Evolutionary conservation across 37 sponge, comb jelly and placozoan species (phyloP).

Genomic region (Oopsacas minuta): DNA sequence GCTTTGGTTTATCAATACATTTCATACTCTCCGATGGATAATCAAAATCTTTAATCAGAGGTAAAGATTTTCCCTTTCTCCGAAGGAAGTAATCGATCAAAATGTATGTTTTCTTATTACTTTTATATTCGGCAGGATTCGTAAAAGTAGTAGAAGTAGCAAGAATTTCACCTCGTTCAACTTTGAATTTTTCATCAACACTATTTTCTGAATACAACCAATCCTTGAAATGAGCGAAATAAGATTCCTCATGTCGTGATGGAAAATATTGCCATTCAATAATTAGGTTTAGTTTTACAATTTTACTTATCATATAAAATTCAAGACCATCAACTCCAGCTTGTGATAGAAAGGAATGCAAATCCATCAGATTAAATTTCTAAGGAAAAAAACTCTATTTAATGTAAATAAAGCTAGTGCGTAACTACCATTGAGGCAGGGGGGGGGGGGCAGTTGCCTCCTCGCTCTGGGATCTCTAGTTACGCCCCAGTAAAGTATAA

Average conservation of each 20-base stretch:
- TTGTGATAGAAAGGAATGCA: background rate
- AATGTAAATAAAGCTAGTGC: no score
- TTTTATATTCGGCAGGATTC: no score
- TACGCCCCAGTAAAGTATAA: no score
- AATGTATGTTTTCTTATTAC: background rate
- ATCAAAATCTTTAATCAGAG: background rate
- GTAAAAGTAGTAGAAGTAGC: background rate
- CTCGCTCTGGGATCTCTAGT: no score
- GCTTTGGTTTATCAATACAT: background rate
- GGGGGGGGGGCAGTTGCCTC: no score
- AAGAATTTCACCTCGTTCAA: background rate
- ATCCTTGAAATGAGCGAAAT: background rate
- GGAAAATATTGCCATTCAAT: background rate
- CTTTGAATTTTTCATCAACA: background rate
- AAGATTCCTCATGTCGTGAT: background rate
- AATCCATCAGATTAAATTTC: no score
- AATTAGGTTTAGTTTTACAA: background rate
- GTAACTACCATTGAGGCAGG: no score
- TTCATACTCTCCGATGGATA: background rate
- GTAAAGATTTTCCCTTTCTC: background rate
- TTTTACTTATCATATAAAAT: background rate
- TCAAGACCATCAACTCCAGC: background rate
- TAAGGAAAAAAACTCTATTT: no score
- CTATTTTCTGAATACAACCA: background rate
- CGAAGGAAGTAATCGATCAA: background rate